Evolutionary conservation across 2,797 vertebrate species (phyloP), one percentile per base, ranked within the genome.

Genomic region (Acipenser transmontanus): DNA sequence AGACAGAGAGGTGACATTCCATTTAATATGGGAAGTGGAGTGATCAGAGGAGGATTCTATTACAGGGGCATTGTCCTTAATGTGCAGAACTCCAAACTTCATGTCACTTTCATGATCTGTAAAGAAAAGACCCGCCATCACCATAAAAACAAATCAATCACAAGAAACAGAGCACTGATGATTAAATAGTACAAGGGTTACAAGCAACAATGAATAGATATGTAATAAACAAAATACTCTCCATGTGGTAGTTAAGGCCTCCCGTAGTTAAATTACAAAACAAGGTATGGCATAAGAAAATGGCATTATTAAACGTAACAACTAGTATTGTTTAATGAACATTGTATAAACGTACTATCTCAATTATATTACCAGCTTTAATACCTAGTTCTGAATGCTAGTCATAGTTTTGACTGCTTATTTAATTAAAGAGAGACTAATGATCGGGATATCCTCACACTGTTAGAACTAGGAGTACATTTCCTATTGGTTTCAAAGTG

Each of bases 1-100:
- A 0, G 94, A 96, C 17, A 96, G 76, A 0, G 93, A 93, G 14
- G 89, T 89, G 76, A 94, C 91, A 0, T 81, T 70, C 94, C 94
- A 95, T 70, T 86, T 92, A 8, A 95, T 88, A 0, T 93, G 93
- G 1, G 89, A 91, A 0, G 89, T 74, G 0, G 93, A 91, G 80
- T 91, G 91, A 60, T 91, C 91, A 0, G 70, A 77, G 0, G 89
- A 87, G 0, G 89, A 81, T 77, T 96, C 93, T 0, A 96, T 84
- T 67, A 83, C 69, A 0, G 87, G 80, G 0, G 66, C 67, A 0
- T 80, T 71, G 4, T 78, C 77, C 75, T 92, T 92, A 7, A 96
- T 52, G 64, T 95, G 95, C 7, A 96, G 83, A 63, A 96, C 87
- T 50, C 84, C 87, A 83, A 97, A 95, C 0, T 70, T 86, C 82